phyloP scores from a whole-genome alignment of 2,797 vertebrate species.

The Darevskia nairensis region DNA sequence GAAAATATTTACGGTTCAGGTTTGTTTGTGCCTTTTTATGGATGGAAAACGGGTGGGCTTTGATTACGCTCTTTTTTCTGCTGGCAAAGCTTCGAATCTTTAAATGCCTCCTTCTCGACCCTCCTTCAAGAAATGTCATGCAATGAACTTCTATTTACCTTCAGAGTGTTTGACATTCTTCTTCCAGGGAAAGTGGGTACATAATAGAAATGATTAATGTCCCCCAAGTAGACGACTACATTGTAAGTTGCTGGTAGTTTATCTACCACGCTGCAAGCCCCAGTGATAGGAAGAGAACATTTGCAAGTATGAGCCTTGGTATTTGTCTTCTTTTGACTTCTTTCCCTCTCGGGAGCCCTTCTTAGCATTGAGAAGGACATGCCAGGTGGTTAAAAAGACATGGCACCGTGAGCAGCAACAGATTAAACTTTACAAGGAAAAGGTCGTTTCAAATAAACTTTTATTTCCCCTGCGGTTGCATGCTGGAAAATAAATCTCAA shows the following conservation, averaged over 20 bases:
- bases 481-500: conserved; percentile 67
- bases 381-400: conserved; percentile 54
- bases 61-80: neutral
- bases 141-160: conserved; percentile 4
- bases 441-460: conserved; percentile 64
- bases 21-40: neutral
- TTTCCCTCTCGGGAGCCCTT: conserved; percentile 15
- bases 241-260: conserved; percentile 18
- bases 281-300: conserved; percentile 29
- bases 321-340: conserved; percentile 47
- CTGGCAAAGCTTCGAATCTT: neutral
- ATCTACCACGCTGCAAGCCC: conserved; percentile 25
- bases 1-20: neutral
- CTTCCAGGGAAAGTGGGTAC: conserved; percentile 33
- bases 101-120: neutral
- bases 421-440: conserved; percentile 60
- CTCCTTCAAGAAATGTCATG: neutral
- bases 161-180: conserved; percentile 33
- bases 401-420: conserved; percentile 31
- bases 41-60: neutral
- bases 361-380: conserved; percentile 48
- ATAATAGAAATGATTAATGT: conserved; percentile 31
- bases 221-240: neutral
- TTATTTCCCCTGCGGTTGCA: conserved; percentile 50
- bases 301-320: conserved; percentile 51